Base-by-base conservation (phyloP, 2,797 vertebrate genomes). In the Toxotes lorentzi region DNA sequence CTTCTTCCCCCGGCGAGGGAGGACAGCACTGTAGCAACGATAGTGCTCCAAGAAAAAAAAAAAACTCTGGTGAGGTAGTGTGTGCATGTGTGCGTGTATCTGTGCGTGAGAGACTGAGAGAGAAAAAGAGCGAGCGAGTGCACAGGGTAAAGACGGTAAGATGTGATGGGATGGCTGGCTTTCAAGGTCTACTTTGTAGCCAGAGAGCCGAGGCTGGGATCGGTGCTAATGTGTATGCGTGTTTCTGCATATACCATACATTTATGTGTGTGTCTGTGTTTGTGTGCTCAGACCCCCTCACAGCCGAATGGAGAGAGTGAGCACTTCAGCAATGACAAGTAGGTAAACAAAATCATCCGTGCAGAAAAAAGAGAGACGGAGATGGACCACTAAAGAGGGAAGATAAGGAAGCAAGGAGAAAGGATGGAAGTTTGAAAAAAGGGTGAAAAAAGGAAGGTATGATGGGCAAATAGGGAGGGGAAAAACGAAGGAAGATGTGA, bases 291-390 rank as follows among this genome's bases (percentile, higher is more conserved):
- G 66, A 71, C 65, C 17, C 17, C 50, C 76, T 88, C 82, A 84
- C 64, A 75, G 70, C 66, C 61, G 69, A 88, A 88, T 69, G 82
- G 88, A 79, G 75, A 83, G 84, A 83, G 80, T 72, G 83, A 88
- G 86, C 88, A 92, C 91, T 92, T 90, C 86, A 84, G 90, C 92
- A 90, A 85, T 90, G 93, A 92, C 91, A 93, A 88, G 86, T 84
- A 89, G 86, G 89, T 89, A 91, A 94, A 94, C 90, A 90, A 90
- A 89, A 88, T 84, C 91, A 92, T 83, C 85, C 82, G 62, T 75
- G 90, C 90, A 89, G 84, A 85, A 78, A 82, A 83, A 82, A 89
- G 58, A 88, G 72, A 84, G 76, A 65, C 17, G 12, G 74, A 83
- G 78, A 88, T 82, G 81, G 87, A 87, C 75, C 58, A 65, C 79